A percentile compares a stretch with the other conserved stretches of the same genome.
Conservation (phyloP, 1,140 invertebrate genomes). For the Megalonaias nervosa region DNA sequence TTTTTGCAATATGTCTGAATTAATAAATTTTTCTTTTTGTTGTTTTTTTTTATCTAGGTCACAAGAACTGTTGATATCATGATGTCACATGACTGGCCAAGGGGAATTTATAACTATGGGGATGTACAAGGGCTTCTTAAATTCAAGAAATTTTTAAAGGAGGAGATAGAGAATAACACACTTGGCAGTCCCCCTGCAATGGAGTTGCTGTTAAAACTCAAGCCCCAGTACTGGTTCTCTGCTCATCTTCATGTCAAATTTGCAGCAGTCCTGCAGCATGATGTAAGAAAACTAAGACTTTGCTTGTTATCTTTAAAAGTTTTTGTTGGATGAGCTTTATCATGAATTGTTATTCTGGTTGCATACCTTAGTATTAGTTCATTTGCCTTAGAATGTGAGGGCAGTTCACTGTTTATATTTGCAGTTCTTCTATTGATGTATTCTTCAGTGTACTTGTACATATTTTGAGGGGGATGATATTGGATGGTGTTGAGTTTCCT, state of each 20-base stretch:
- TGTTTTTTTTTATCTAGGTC: constrained; percentile 57
- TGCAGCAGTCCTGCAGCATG: constrained; percentile 86
- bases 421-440: too few species aligned
- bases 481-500: too few species aligned
- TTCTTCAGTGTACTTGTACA: too few species aligned
- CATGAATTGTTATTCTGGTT: too few species aligned
- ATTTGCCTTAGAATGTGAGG: too few species aligned
- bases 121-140: constrained; percentile 82
- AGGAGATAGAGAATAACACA: constrained; percentile 85
- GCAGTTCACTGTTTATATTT: too few species aligned
- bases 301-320: background rate
- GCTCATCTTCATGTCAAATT: constrained; percentile 99
- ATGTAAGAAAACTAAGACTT: constrained; percentile 44
- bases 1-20: too few species aligned
- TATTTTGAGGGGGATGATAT: too few species aligned
- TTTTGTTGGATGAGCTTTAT: too few species aligned
- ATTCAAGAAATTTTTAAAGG: constrained; percentile 88
- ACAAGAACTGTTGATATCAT: constrained; percentile 86
- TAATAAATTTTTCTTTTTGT: background rate
- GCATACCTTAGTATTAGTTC: too few species aligned
- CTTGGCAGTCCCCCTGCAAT: constrained; percentile 89
- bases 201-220: constrained; percentile 83
- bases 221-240: constrained; percentile 96
- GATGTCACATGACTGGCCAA: constrained; percentile 98
- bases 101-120: constrained; percentile 89